Base-by-base conservation (phyloP, 2,797 vertebrate genomes). In the Alosa sapidissima region DNA sequence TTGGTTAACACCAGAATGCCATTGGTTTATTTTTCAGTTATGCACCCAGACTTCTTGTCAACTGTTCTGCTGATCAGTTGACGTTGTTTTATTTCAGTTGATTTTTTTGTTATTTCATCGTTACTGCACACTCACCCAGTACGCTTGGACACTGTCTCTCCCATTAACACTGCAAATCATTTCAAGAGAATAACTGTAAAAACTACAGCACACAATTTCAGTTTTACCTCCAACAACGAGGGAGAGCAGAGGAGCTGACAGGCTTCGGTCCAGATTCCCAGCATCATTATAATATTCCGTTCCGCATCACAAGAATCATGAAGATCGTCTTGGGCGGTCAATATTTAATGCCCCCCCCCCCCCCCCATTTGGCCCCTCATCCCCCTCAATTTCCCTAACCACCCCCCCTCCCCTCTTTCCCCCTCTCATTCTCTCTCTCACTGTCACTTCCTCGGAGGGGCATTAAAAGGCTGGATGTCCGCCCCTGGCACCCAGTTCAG, bases 401-500 rank as follows among this genome's bases (percentile, higher is more conserved):
- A 82, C 36, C 55, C 72, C 72, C 72, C 19, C 33, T 72, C 65
- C 33, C 24, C 33, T 48, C 81, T 62, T 49, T 48, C 47, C 24
- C 81, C 33, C 86, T 89, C 88, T 78, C 81, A 78, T 47, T 36
- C 85, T 65, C 54, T 51, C 85, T 88, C 84, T 84, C 91, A 92
- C 88, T 92, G 92, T 91, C 92, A 93, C 91, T 92, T 94, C 93
- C 93, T 91, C 81, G 84, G 87, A 92, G 88, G 92, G 92, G 91
- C 92, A 91, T 92, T 94, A 93, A 75, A 41, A 19, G 93, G 92
- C 92, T 94, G 91, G 88, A 95, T 94, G 93, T 95, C 95, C 93
- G 93, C 93, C 93, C 91, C 92, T 96, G 95, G 95, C 95, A 94
- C 90, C 88, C 89, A 89, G 93, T 95, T 95, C 94, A 93, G 92